Base-by-base conservation (phyloP, 1,140 invertebrate genomes). In the Drosophila auraria region DNA sequence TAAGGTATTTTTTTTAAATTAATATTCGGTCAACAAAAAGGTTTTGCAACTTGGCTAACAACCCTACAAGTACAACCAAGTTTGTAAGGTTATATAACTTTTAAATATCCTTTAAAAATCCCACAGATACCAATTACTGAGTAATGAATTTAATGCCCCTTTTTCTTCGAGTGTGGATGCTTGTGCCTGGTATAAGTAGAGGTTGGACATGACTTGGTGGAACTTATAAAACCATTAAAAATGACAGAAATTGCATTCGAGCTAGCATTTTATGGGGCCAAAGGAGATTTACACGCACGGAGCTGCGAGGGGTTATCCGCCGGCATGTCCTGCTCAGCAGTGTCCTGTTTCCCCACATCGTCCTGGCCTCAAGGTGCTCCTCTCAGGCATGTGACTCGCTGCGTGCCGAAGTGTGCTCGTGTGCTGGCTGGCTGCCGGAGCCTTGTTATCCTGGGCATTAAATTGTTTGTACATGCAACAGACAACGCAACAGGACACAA, bases 201-300 rank as follows among this genome's bases (percentile, higher is more conserved):
- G 50, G 45, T 60, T 30, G 63, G 60, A 78, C 53, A 78, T 78
- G 70, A 54, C 59, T 63, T 71, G 23, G 59, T 57, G 73, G 78
- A 89, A 83, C 77, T 74, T 83, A 87, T 80, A 87, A 87, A 87
- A 89, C 72, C 84, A 89, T 87, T 89, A 81, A 66, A 78, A 81
- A 87, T 73, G 83, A 87, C 83, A 87, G 76, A 72, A 87, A 87
- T 79, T 80, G 83, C 83, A 80, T 87, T 83, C 69, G 58, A 45
- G 76, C 50, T 49, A 51, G 54, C 76, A 63, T 82, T 76, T 83
- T 80, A 61, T 61, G 44, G 71, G 38, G 50, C 20, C 23, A 51
- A 56, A 62, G 64, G 45, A 45, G 76, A 71, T 61, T 71, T 63
- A 69, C 30, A 59, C 65, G 61, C 40, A 30, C 49, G 17, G 11